These are phyloP conservation scores for Tribolium castaneum DNA, from an alignment of 1,140 invertebrate genomes.

Conservation along the genomic window DNA sequence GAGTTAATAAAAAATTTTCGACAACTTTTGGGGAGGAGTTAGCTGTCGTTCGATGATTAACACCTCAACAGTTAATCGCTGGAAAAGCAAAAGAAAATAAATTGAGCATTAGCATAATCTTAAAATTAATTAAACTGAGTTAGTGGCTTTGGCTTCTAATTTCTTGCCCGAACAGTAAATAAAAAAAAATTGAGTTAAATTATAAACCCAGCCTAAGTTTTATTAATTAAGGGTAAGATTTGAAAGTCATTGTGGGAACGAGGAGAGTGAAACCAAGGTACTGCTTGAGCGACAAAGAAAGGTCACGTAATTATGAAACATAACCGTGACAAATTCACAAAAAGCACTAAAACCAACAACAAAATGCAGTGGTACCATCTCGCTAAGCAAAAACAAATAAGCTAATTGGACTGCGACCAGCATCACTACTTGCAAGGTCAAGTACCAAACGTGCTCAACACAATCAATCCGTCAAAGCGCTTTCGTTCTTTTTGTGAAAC, in stretches of 20 bases:
- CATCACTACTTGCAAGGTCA: background rate
- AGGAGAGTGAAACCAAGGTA: background rate
- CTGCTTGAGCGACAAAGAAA: background rate
- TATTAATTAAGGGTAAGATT: background rate
- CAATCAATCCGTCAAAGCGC: background rate
- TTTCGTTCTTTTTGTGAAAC: slow-evolving; percentile 13
- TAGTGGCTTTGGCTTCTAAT: background rate
- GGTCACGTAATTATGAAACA: background rate
- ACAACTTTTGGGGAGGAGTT: background rate
- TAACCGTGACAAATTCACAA: background rate
- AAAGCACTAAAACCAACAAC: background rate
- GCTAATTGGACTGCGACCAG: no score
- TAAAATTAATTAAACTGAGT: background rate
- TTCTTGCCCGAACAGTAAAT: background rate
- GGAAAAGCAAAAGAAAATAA: background rate
- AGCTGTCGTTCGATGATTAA: background rate
- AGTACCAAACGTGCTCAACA: background rate
- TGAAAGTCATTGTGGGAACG: background rate
- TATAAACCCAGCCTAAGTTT: background rate
- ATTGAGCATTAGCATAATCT: background rate
- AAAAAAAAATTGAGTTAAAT: background rate
- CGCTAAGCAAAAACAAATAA: background rate
- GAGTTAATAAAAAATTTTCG: background rate
- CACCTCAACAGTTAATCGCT: background rate
- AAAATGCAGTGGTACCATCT: background rate